Percentiles rank a stretch among this genome's conserved stretches.
These are phyloP conservation scores for Ennomos quercinarius DNA, from an alignment of 2,888 invertebrate genomes.

Conservation along the genomic window DNA sequence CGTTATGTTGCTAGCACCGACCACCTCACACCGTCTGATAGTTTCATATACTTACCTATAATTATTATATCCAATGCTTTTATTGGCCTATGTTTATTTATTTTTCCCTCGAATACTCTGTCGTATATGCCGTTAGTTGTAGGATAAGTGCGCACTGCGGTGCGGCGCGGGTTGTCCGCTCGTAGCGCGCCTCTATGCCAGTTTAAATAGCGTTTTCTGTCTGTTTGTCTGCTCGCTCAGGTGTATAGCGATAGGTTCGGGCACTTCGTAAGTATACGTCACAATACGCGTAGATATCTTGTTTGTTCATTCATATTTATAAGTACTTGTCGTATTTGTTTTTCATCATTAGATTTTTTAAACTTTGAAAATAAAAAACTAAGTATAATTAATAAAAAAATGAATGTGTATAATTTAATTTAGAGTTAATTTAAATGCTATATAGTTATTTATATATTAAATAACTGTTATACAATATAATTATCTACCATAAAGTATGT, in stretches of 20 bases:
- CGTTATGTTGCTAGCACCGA: conserved; percentile 17
- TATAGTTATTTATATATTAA: too few relatives aligned
- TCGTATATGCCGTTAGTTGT: conserved; percentile 6
- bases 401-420: conserved; percentile 8
- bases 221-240: conserved; percentile 75
- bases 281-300: conserved; percentile 49
- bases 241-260: conserved; percentile 74
- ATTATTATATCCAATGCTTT: conserved; percentile 15
- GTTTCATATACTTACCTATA: conserved; percentile 5
- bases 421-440: neutral
- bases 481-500: neutral
- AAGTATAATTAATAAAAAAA: neutral
- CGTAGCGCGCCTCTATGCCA: conserved; percentile 42
- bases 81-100: conserved; percentile 10
- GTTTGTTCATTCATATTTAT: conserved; percentile 21
- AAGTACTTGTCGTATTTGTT: conserved; percentile 5
- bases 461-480: neutral
- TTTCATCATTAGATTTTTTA: conserved; percentile 5
- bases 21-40: conserved; percentile 11
- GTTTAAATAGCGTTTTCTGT: conserved; percentile 67
- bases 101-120: conserved; percentile 3
- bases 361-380: conserved; percentile 4
- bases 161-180: conserved; percentile 1
- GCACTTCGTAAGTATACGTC: conserved; percentile 71
- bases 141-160: neutral